phyloP scores from a whole-genome alignment of 2,113 vertebrate species.

The Eira barbara region DNA sequence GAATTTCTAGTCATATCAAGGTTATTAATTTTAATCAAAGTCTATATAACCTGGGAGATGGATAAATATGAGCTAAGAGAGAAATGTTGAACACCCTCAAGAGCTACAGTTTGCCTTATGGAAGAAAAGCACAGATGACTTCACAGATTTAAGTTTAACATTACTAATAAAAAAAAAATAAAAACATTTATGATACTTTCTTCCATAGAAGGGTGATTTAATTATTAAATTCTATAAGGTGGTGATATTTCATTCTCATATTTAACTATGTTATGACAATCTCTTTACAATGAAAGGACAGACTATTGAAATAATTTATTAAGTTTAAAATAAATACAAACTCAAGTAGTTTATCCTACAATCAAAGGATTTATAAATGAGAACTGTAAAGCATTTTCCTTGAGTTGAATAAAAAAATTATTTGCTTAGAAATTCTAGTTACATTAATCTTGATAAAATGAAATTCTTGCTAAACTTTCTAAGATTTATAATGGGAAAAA shows the following conservation, averaged over 20 bases:
- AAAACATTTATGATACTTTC: not conserved
- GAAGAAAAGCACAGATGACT: not conserved
- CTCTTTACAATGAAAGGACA: not conserved
- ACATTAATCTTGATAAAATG: not conserved
- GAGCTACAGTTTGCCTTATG: not conserved
- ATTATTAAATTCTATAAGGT: not conserved
- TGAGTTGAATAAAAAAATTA: not conserved
- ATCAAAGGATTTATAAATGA: not conserved
- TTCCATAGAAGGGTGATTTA: constrained; percentile 1
- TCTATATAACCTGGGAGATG: not conserved
- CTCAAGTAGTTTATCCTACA: not conserved
- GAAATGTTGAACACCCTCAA: not conserved
- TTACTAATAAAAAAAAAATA: not conserved
- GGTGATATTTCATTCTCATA: not conserved
- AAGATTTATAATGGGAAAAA: not conserved
- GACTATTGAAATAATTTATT: constrained; percentile 6
- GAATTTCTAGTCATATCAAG: not conserved
- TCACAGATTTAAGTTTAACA: constrained; percentile 17
- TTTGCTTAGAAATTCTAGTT: not conserved
- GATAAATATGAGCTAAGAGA: not conserved
- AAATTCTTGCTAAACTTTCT: not conserved
- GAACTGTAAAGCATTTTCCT: not conserved
- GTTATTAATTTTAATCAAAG: not conserved
- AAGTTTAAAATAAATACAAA: not conserved
- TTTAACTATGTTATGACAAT: not conserved